Percentiles rank a stretch among this genome's conserved stretches.
These are phyloP conservation scores for Pardalotus punctatus DNA, from an alignment of 2,113 vertebrate genomes.

Conservation along the genomic window DNA sequence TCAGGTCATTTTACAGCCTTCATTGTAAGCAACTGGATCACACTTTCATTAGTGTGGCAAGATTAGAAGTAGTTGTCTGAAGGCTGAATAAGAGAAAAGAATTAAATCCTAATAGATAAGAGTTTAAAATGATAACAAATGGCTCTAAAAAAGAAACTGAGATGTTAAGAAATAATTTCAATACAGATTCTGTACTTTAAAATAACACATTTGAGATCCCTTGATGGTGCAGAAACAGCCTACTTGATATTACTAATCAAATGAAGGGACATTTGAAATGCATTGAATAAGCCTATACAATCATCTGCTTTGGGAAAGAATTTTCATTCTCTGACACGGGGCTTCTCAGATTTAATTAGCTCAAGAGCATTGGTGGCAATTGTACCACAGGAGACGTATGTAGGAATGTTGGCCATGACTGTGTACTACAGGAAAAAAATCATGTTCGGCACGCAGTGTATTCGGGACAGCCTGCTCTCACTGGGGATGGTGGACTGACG, in stretches of 20 bases:
- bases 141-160: not conserved
- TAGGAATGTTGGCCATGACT: not conserved
- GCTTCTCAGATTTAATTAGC: not conserved
- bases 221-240: not conserved
- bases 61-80: not conserved
- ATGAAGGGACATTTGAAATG: not conserved
- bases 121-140: not conserved
- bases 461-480: not conserved
- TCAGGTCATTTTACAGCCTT: not conserved
- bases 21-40: not conserved
- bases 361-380: not conserved
- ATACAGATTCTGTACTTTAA: not conserved
- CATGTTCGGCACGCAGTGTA: not conserved
- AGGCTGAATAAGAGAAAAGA: not conserved
- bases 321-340: not conserved
- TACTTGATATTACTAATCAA: not conserved
- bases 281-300: not conserved
- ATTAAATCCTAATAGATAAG: not conserved
- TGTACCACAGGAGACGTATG: accelerated
- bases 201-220: not conserved
- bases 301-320: not conserved
- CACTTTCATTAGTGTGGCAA: not conserved
- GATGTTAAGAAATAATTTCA: not conserved
- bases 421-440: not conserved
- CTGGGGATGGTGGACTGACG: not conserved